Evolutionary conservation across 1,140 invertebrate species (phyloP).

Genomic region (Chymomyza costata): DNA sequence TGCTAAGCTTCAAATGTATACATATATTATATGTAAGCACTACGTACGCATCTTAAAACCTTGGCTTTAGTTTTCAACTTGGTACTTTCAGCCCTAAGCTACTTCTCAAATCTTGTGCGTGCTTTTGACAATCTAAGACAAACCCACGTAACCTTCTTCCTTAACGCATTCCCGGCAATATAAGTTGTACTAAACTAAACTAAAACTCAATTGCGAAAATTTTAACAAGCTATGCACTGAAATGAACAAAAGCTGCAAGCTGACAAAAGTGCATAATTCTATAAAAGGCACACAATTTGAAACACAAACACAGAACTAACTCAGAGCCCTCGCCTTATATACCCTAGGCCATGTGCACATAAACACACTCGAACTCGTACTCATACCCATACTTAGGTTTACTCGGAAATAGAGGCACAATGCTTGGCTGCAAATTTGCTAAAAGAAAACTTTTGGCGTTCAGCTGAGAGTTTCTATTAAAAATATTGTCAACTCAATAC

Average conservation of each 20-base stretch:
- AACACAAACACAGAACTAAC: slow-evolving; percentile 57
- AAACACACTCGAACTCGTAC: no score
- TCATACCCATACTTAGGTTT: no score
- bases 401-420: slow-evolving; percentile 8
- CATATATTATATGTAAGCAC: no score
- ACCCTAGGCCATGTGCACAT: background rate
- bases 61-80: no score
- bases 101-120: no score
- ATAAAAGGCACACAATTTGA: slow-evolving; percentile 67
- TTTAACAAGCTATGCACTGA: slow-evolving; percentile 14
- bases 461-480: slow-evolving; percentile 58
- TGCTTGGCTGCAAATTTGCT: slow-evolving; percentile 39
- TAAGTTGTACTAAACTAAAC: no score
- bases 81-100: no score
- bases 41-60: no score
- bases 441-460: slow-evolving; percentile 50
- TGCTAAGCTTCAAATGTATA: no score
- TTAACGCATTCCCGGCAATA: no score
- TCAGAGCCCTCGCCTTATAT: slow-evolving; percentile 1
- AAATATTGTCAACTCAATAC: slow-evolving; percentile 71
- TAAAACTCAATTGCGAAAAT: slow-evolving; percentile 34
- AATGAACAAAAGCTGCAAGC: slow-evolving; percentile 28
- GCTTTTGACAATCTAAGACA: no score
- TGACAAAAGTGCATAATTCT: slow-evolving; percentile 68
- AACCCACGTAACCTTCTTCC: no score